Percentiles rank a stretch among this genome's conserved stretches.
These are phyloP conservation scores for Gallinago stenura DNA, from an alignment of 2,797 vertebrate genomes.

Conservation along the genomic window DNA sequence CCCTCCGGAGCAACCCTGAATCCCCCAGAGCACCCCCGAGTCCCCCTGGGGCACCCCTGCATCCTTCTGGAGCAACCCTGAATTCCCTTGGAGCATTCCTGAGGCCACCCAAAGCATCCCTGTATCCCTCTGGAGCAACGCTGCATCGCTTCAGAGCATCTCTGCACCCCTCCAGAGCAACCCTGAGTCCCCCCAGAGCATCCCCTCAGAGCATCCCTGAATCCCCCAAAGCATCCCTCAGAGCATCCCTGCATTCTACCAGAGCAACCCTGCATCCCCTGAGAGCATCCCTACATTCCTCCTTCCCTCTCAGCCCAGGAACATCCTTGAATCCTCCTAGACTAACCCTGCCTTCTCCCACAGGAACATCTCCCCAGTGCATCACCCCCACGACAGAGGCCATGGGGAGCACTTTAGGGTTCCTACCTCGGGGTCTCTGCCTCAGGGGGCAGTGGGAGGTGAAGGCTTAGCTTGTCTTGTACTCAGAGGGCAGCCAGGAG, in stretches of 20 bases:
- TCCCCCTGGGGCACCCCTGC: background rate
- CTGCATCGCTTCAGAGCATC: too few species aligned
- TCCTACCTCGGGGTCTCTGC: background rate
- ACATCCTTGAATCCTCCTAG: background rate
- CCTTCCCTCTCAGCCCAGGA: background rate
- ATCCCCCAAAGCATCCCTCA: accelerated
- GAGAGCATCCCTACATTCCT: background rate
- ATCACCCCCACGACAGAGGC: background rate
- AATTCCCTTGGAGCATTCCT: background rate
- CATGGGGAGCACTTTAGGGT: accelerated
- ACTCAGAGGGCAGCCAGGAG: background rate
- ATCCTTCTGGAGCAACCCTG: background rate
- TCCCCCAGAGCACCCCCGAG: accelerated
- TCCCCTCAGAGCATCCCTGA: background rate
- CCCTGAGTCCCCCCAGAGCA: background rate
- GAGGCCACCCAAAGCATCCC: too few species aligned
- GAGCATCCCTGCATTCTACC: background rate
- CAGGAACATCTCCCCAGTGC: background rate
- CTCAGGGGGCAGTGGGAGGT: background rate
- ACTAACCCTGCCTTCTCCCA: background rate
- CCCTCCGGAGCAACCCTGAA: background rate
- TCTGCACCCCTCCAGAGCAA: background rate
- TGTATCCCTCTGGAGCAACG: too few species aligned
- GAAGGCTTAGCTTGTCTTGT: background rate
- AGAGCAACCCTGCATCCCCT: background rate